phyloP scores from a whole-genome alignment of 2,888 invertebrate species.

The Drosophila meridionalis region DNA sequence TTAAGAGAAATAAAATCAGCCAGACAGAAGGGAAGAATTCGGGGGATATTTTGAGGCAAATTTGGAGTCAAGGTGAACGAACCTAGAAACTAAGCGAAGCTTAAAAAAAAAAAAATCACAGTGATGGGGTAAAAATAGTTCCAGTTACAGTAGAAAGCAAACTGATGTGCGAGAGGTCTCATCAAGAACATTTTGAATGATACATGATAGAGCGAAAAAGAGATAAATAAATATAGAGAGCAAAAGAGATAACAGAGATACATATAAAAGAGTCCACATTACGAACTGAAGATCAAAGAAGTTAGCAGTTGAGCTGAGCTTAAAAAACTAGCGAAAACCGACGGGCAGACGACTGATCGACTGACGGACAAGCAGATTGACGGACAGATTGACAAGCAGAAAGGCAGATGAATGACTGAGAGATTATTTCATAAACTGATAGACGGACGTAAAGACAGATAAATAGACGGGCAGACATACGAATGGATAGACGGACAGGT shows the following conservation, averaged over 20 bases:
- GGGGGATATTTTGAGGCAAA: neutral
- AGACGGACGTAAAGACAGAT: neutral
- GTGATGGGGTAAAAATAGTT: neutral
- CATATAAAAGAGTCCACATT: neutral
- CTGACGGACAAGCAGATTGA: neutral
- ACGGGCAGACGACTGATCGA: neutral
- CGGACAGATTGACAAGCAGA: neutral
- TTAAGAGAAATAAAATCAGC: neutral
- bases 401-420: no score
- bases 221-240: neutral
- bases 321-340: neutral
- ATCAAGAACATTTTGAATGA: neutral
- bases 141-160: neutral
- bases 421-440: no score
- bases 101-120: slow-evolving; percentile 17
- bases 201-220: neutral
- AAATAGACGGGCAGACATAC: neutral
- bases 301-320: neutral
- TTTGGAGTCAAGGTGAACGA: slow-evolving; percentile 2
- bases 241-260: neutral
- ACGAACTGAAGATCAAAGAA: neutral
- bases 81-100: slow-evolving; percentile 3
- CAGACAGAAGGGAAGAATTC: no score
- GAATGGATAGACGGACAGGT: no score
- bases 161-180: neutral